Evolutionary conservation across 1,140 invertebrate genomes (phyloP).

Genomic region (Scaptomyza montana): DNA sequence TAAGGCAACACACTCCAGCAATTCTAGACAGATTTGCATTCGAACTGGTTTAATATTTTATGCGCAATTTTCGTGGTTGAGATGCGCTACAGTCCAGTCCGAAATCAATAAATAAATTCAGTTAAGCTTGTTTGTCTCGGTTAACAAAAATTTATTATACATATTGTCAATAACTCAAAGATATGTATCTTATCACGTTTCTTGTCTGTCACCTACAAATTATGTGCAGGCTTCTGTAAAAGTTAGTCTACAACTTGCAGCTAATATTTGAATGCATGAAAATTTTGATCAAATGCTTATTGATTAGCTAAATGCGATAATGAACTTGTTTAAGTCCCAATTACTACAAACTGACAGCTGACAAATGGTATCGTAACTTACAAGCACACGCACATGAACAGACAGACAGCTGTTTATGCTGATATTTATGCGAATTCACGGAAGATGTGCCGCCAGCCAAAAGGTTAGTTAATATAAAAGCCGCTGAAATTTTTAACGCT

Average conservation of each 20-base stretch:
- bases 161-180: neutral
- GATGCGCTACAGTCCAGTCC: slow-evolving; percentile 1
- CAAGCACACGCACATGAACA: slow-evolving; percentile 9
- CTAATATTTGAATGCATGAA: too few relatives aligned
- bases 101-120: neutral
- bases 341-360: slow-evolving; percentile 30
- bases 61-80: neutral
- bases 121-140: slow-evolving; percentile 9
- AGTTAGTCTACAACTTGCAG: neutral
- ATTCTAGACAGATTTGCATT: slow-evolving; percentile 12
- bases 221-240: neutral
- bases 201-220: neutral
- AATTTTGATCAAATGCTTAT: neutral
- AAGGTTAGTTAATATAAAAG: slow-evolving; percentile 25
- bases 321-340: slow-evolving; percentile 65
- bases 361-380: neutral
- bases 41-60: slow-evolving; percentile 28
- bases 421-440: slow-evolving; percentile 48
- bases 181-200: neutral
- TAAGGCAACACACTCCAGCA: slow-evolving; percentile 14
- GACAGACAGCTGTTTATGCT: neutral
- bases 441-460: slow-evolving; percentile 50
- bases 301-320: slow-evolving; percentile 49
- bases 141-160: neutral
- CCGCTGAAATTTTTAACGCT: slow-evolving; percentile 30